These are phyloP conservation scores for Cirrhinus mrigala DNA, from an alignment of 2,797 vertebrate species.

Conservation along the genomic window DNA sequence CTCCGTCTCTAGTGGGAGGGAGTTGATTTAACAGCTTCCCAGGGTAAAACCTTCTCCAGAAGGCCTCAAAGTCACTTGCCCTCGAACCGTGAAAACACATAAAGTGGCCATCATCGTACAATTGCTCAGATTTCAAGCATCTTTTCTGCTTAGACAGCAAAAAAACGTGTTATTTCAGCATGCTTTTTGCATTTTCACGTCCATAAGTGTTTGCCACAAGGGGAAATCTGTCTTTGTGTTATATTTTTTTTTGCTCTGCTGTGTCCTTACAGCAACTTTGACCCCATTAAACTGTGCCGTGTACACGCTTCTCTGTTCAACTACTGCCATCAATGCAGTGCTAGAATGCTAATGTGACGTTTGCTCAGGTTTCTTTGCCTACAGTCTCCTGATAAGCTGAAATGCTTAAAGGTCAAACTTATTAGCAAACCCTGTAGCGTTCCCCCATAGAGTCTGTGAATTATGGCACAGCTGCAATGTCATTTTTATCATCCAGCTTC, in stretches of 20 bases:
- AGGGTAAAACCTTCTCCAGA: slow-evolving; percentile 21
- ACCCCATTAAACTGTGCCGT: slow-evolving; percentile 27
- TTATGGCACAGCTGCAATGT: slow-evolving; percentile 12
- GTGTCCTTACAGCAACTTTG: slow-evolving; percentile 40
- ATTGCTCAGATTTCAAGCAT: background rate
- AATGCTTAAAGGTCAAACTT: slow-evolving; percentile 58
- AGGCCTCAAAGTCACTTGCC: slow-evolving; percentile 37
- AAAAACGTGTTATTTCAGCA: slow-evolving; percentile 5
- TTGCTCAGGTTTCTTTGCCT: slow-evolving; percentile 41
- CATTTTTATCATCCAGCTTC: slow-evolving; percentile 23
- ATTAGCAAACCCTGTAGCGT: slow-evolving; percentile 51
- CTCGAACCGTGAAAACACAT: slow-evolving; percentile 14
- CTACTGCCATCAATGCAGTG: slow-evolving; percentile 3
- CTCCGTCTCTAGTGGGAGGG: slow-evolving; percentile 10
- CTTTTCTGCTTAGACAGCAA: background rate
- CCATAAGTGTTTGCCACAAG: slow-evolving; percentile 8
- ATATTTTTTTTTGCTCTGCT: slow-evolving; percentile 2
- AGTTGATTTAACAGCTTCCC: slow-evolving; percentile 42
- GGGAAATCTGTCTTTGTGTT: background rate
- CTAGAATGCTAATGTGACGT: slow-evolving; percentile 45
- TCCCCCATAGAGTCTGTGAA: slow-evolving; percentile 31
- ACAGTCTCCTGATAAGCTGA: slow-evolving; percentile 47
- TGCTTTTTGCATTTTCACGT: slow-evolving; percentile 18
- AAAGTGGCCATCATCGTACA: slow-evolving; percentile 25
- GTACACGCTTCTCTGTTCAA: slow-evolving; percentile 5